Conservation (phyloP, 2,113 vertebrate genomes). For the Halichoeres trimaculatus region DNA sequence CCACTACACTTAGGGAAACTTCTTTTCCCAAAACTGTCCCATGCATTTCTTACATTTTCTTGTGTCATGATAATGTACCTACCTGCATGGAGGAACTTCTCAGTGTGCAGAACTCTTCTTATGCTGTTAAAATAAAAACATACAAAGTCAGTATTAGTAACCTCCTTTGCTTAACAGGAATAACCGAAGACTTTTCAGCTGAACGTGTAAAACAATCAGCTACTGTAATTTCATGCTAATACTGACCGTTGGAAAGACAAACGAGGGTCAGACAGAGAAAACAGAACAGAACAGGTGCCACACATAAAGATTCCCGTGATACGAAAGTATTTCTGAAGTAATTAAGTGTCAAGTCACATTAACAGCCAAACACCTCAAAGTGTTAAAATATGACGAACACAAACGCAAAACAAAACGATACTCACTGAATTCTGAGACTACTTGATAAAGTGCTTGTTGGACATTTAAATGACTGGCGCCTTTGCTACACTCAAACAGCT, state of each 20-base stretch:
- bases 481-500: slow-evolving; percentile 36
- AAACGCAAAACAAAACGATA: neutral
- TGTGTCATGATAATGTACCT: no score
- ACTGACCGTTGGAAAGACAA: no score
- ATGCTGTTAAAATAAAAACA: slow-evolving; percentile 77
- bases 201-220: no score
- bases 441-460: neutral
- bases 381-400: neutral
- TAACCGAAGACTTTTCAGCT: no score
- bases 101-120: slow-evolving; percentile 83
- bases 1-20: no score
- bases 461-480: slow-evolving; percentile 53
- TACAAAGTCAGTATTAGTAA: neutral
- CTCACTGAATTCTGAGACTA: slow-evolving; percentile 31
- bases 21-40: no score
- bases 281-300: no score
- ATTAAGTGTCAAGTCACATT: neutral
- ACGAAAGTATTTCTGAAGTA: neutral
- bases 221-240: no score
- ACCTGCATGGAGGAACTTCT: slow-evolving; percentile 81
- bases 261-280: no score
- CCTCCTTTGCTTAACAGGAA: neutral
- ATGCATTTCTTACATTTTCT: no score
- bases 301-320: no score
- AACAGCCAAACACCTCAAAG: neutral